Evolutionary conservation across 2,888 invertebrate genomes (phyloP).

Genomic region (Fragum fragum): DNA sequence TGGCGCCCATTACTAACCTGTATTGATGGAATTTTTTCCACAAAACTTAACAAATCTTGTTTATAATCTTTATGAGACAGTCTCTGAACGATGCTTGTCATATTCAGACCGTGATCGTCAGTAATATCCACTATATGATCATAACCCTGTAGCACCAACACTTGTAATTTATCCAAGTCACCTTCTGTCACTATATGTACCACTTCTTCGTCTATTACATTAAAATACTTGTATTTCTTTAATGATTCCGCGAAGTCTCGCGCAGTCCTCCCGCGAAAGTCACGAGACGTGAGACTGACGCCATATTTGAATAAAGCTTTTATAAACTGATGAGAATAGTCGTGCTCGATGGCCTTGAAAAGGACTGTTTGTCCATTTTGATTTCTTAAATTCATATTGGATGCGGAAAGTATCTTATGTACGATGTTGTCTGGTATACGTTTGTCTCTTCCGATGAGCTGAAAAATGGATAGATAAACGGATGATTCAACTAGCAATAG

Average conservation of each 20-base stretch:
- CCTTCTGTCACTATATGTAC: conserved; percentile 68
- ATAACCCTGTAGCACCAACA: conserved; percentile 81
- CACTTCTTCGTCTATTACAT: conserved; percentile 75
- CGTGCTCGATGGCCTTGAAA: conserved; percentile 77
- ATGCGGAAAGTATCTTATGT: conserved; percentile 72
- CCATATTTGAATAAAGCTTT: conserved; percentile 75
- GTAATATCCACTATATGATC: conserved; percentile 82
- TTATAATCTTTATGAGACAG: conserved; percentile 40
- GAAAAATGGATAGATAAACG: no score
- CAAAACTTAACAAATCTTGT: conserved; percentile 41
- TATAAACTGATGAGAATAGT: conserved; percentile 72
- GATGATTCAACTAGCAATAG: no score
- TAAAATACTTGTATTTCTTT: conserved; percentile 69
- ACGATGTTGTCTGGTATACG: conserved; percentile 75
- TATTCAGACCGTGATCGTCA: conserved; percentile 61
- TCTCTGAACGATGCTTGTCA: conserved; percentile 34
- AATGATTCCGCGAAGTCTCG: conserved; percentile 71
- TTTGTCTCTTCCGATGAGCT: conserved; percentile 65
- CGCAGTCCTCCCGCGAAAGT: conserved; percentile 77
- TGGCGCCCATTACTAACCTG: conserved; percentile 61
- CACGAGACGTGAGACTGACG: conserved; percentile 74
- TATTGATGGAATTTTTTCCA: conserved; percentile 51
- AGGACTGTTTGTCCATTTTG: conserved; percentile 78
- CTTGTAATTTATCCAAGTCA: conserved; percentile 75
- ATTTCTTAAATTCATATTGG: conserved; percentile 74